A percentile compares a stretch with the other conserved stretches of the same genome.
phyloP scores from a whole-genome alignment of 2,113 vertebrate genomes.

The Acrocephalus arundinaceus region DNA sequence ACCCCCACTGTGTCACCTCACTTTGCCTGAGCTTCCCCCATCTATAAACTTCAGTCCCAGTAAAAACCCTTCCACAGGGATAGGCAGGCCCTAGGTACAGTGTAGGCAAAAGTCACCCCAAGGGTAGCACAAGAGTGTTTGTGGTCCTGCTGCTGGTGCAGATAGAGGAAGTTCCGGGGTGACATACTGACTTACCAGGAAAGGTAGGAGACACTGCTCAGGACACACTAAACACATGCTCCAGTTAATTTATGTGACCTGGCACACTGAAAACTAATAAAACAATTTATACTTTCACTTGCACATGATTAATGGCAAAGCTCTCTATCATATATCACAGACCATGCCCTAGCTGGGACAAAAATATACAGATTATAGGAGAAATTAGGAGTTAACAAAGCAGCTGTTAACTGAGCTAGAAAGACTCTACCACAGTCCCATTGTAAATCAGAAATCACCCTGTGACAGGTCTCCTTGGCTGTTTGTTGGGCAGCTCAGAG shows the following conservation, averaged over 20 bases:
- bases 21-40: background rate
- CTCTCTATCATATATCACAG: constrained; percentile 66
- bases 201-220: background rate
- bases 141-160: background rate
- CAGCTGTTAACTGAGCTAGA: constrained; percentile 69
- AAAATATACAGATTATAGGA: constrained; percentile 71
- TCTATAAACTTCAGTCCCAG: background rate
- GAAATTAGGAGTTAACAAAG: constrained; percentile 75
- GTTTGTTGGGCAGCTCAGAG: background rate
- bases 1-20: background rate
- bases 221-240: background rate
- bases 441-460: constrained; percentile 72
- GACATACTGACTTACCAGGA: background rate
- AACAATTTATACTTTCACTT: constrained; percentile 53
- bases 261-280: constrained; percentile 60
- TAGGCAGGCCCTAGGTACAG: background rate
- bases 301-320: constrained; percentile 70
- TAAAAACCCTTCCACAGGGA: background rate
- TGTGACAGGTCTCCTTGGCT: background rate
- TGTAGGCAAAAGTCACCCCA: background rate
- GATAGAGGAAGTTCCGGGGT: background rate
- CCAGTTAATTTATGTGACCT: constrained; percentile 53
- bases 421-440: constrained; percentile 20
- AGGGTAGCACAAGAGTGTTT: too few relatives aligned
- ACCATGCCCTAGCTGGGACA: constrained; percentile 14